Conservation (phyloP, 2,113 vertebrate genomes). For the Danionella cerebrum region DNA sequence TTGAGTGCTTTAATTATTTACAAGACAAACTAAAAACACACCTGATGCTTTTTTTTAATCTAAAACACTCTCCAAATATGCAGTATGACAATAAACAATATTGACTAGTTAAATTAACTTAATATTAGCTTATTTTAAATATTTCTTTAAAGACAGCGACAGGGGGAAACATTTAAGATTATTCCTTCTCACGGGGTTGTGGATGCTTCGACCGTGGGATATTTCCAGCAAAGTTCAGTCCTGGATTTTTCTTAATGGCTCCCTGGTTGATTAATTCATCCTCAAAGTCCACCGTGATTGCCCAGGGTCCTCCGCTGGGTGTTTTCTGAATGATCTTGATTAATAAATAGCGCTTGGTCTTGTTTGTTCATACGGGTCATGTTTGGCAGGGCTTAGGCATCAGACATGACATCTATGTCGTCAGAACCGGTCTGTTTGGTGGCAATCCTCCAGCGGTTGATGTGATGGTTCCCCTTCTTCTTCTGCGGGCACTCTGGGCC, state of each 20-base stretch:
- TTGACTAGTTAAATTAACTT: too few species aligned
- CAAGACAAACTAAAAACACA: too few species aligned
- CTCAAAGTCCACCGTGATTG: conserved; percentile 14
- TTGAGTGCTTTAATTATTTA: too few species aligned
- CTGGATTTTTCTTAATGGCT: too few species aligned
- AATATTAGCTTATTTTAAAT: too few species aligned
- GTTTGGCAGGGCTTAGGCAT: conserved; percentile 64
- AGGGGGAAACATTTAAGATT: neutral
- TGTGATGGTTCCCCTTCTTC: conserved; percentile 96
- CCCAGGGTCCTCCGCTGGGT: conserved; percentile 22
- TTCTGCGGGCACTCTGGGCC: conserved; percentile 89
- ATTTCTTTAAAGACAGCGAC: neutral
- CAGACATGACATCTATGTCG: conserved; percentile 94
- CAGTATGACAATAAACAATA: too few species aligned
- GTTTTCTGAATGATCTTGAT: conserved; percentile 44
- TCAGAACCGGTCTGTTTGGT: conserved; percentile 88
- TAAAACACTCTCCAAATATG: too few species aligned
- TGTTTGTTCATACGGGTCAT: neutral
- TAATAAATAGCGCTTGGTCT: conserved; percentile 68
- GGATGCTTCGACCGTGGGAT: neutral
- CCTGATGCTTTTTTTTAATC: too few species aligned
- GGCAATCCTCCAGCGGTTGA: conserved; percentile 94
- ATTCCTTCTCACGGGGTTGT: neutral
- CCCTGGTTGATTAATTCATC: too few species aligned
- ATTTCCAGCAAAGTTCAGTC: neutral